Conservation (phyloP, 2,888 invertebrate genomes). For the Neelides folsomi region DNA sequence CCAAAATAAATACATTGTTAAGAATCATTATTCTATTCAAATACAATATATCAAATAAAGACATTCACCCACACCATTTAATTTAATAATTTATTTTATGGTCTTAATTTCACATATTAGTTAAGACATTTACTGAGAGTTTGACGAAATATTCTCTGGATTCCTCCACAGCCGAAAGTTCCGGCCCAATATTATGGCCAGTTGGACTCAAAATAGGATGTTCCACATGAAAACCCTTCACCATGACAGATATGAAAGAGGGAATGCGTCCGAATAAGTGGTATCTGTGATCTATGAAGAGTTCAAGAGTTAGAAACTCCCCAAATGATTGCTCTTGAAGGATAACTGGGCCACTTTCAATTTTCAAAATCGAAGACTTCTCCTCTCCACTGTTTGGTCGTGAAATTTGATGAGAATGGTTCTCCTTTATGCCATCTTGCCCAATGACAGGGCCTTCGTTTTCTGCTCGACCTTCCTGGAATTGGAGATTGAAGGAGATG, state of each 20-base stretch:
- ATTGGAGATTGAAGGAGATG: slow-evolving; percentile 11
- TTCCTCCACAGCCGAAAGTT: slow-evolving; percentile 2
- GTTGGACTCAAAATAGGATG: not conserved
- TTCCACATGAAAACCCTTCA: not conserved
- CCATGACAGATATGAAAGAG: no score
- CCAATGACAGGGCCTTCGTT: no score
- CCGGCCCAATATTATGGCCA: slow-evolving; percentile 1
- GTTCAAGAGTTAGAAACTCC: not conserved
- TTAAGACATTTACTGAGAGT: slow-evolving; percentile 11
- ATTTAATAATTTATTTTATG: no score
- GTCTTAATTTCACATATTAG: not conserved
- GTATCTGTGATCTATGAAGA: slow-evolving; percentile 14
- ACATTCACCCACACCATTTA: no score
- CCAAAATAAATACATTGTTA: no score
- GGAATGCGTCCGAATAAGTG: no score
- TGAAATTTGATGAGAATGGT: not conserved
- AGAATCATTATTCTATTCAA: no score
- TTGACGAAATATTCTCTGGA: slow-evolving; percentile 16
- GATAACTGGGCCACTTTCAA: not conserved
- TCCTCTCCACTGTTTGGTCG: not conserved
- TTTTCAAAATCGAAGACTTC: not conserved
- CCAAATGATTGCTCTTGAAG: no score
- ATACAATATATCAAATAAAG: no score
- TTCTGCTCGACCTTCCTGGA: not conserved
- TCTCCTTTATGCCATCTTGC: no score